A percentile compares a stretch with the other conserved stretches of the same genome.
Evolutionary conservation across 2,888 invertebrate genomes (phyloP).

Genomic region (Tipula helvola): DNA sequence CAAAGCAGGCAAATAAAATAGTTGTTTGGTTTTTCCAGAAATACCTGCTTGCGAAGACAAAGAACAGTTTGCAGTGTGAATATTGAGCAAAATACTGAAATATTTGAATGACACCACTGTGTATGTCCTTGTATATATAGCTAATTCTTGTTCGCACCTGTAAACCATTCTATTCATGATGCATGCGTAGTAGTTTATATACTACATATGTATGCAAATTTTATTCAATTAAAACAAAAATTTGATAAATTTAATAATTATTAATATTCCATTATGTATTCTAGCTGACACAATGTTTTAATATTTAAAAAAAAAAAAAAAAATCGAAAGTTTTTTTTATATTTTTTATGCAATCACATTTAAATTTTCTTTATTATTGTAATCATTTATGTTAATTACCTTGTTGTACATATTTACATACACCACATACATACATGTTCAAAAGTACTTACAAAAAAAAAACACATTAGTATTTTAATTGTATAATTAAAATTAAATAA

Average conservation of each 20-base stretch:
- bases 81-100: neutral
- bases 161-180: neutral
- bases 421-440: neutral
- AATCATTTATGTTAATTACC: neutral
- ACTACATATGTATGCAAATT: neutral
- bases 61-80: neutral
- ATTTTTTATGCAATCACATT: neutral
- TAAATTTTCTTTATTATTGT: neutral
- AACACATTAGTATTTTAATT: neutral
- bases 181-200: neutral
- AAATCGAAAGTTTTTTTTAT: neutral
- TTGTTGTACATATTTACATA: neutral
- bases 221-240: neutral
- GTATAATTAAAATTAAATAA: neutral
- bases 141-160: neutral
- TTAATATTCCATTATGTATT: neutral
- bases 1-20: too few relatives aligned
- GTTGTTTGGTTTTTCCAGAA: too few relatives aligned
- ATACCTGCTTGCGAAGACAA: too few relatives aligned
- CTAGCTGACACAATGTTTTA: conserved; percentile 8
- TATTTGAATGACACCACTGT: neutral
- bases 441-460: neutral
- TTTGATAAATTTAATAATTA: neutral
- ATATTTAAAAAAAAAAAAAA: neutral
- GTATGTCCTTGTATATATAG: neutral